Base-by-base conservation (phyloP, 2,797 vertebrate species). In the Bufotes viridis region DNA sequence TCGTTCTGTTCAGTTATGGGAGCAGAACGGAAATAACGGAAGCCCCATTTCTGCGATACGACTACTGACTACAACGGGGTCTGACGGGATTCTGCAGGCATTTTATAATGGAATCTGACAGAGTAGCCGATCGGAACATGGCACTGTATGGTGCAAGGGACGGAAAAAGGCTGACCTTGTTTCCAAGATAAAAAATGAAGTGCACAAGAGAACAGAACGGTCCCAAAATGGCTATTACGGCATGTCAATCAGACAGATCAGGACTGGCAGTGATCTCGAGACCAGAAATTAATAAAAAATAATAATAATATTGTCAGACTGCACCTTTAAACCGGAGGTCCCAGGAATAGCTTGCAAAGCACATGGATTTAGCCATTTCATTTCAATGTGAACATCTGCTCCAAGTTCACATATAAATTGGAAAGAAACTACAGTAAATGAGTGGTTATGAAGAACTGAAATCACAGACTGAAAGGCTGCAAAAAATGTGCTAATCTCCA, bases 341-440 rank as follows among this genome's bases (percentile, higher is more conserved):
- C 61, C 26, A 82, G 29, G 76, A 22, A 55, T n/a, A 82, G 78
- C 79, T 86, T 83, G 85, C 81, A 79, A 83, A 89, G 81, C 80
- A 72, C 61, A 60, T 89, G 84, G 88, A 82, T 82, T 82, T 82
- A 82, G 88, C 61, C 22, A 60, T 81, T 78, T 82, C 60, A 86
- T 78, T 82, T 91, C 92, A 94, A 95, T 92, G 95, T 93, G 96
- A 96, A 95, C 94, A 96, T 96, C 95, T 95, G 93, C 94, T 93
- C 93, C 92, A 95, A 95, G 95, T 94, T 95, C 93, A 94, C 90
- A 90, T 91, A 94, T 91, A 87, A 92, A 91, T 90, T 94, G 93
- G 94, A 94, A 94, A 95, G 91, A 78, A 94, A 91, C 89, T 94
- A 94, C 90, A 92, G 90, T 94, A 95, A 93, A 92, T 94, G 93